Evolutionary conservation across 2,113 vertebrate species (phyloP), one percentile per base, ranked within the genome.

Genomic region (Xenus cinereus): DNA sequence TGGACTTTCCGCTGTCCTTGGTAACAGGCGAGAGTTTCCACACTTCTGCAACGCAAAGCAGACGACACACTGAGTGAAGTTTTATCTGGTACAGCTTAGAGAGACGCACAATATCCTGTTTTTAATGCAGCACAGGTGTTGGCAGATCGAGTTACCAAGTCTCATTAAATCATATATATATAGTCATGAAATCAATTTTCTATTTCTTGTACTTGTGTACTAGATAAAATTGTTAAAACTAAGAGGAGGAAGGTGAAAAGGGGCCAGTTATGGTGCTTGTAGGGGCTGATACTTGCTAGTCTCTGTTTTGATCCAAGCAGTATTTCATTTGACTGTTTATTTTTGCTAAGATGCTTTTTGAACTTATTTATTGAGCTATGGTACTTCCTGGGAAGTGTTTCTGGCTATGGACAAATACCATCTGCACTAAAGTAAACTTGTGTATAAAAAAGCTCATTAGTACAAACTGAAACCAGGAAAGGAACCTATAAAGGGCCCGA

Each of bases 401-500:
- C 96, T 97, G 97, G 92, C 96, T 90, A 72, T 93, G 90, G 97
- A 98, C 81, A 97, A 96, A 95, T 98, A 96, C 95, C 97, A 98
- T 98, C 97, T 98, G 96, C 91, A 95, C 87, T 95, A 96, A 96
- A 98, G 94, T 98, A 98, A 98, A 98, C 95, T 93, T 96, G 46
- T 75, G 26, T 91, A 93, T 93, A 81, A 75, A 93, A 96, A 97
- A 94, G 46, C 93, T 98, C 87, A 94, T 96, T 97, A 98, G 84
- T 76, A 93, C 92, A 97, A 97, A 96, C 76, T 60, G 33, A 97
- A 98, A 95, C 46, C 66, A 96, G 94, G 89, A 96, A 95, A 76
- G 51, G 30, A 88, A 86, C 71, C 81, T 84, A 84, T 90, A 95
- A 95, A 83, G 30, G 80, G 37, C 68, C 57, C 6, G 23, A 87